These are phyloP conservation scores for Ctenopoma multispine DNA, from an alignment of 2,797 vertebrate species.

Conservation along the genomic window DNA sequence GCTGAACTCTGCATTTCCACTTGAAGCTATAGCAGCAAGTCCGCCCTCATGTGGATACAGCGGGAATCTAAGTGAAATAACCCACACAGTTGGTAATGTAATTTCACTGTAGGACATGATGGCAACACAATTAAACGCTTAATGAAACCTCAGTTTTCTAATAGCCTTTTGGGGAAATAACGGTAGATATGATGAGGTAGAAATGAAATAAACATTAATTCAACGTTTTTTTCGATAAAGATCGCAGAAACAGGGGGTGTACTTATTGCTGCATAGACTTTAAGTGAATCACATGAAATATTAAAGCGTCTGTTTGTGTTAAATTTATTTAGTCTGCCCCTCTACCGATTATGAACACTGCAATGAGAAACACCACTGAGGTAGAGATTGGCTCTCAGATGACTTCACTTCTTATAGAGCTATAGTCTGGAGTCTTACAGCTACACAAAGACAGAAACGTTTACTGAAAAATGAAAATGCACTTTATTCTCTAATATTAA, in stretches of 20 bases:
- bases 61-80: constrained; percentile 43
- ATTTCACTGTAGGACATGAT: constrained; percentile 63
- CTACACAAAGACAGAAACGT: constrained; percentile 11
- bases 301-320: constrained; percentile 28
- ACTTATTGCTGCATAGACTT: constrained; percentile 19
- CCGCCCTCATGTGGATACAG: constrained; percentile 92
- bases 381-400: background rate
- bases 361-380: background rate
- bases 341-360: constrained; percentile 22
- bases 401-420: background rate
- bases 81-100: constrained; percentile 52
- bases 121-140: constrained; percentile 69
- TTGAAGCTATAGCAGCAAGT: constrained; percentile 70
- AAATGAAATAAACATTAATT: constrained; percentile 27
- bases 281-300: constrained; percentile 13
- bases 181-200: constrained; percentile 11
- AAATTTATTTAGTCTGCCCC: constrained; percentile 12
- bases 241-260: constrained; percentile 2
- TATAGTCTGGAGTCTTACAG: background rate
- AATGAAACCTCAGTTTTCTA: constrained; percentile 63
- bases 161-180: constrained; percentile 51
- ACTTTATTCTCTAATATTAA: background rate
- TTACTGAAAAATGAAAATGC: constrained; percentile 8
- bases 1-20: constrained; percentile 39
- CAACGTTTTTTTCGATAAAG: constrained; percentile 7